Evolutionary conservation across 2,113 vertebrate genomes (phyloP).

Genomic region (Dunckerocampus dactyliophorus): DNA sequence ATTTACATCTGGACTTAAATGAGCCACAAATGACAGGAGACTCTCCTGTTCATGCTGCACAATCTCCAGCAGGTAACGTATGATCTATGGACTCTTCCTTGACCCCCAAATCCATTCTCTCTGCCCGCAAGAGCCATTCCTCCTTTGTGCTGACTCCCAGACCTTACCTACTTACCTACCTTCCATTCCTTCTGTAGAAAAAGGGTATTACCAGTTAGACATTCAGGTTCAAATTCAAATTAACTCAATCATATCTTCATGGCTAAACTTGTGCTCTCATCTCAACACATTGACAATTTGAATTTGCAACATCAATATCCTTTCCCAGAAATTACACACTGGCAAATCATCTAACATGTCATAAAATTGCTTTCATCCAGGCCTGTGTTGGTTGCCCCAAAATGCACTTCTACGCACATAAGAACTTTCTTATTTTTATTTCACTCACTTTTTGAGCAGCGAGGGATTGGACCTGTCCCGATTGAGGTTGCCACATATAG

Average conservation of each 20-base stretch:
- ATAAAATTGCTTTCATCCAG: slow-evolving; percentile 40
- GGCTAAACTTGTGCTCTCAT: slow-evolving; percentile 22
- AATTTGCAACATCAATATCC: slow-evolving; percentile 52
- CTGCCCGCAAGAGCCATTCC: slow-evolving; percentile 36
- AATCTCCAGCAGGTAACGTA: slow-evolving; percentile 98
- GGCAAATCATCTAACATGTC: slow-evolving; percentile 6
- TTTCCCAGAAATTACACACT: slow-evolving; percentile 26
- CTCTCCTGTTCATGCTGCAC: slow-evolving; percentile 78
- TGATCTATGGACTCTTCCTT: slow-evolving; percentile 71
- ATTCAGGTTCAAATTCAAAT: slow-evolving; percentile 51
- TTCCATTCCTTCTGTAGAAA: slow-evolving; percentile 30
- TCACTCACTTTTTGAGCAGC: slow-evolving; percentile 32
- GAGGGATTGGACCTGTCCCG: slow-evolving; percentile 16
- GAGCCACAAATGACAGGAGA: slow-evolving; percentile 80
- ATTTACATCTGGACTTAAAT: slow-evolving; percentile 80
- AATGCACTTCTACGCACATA: slow-evolving; percentile 73
- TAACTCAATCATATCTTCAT: slow-evolving; percentile 19
- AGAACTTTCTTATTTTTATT: slow-evolving; percentile 48
- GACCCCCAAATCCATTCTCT: slow-evolving; percentile 40
- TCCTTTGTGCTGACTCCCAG: slow-evolving; percentile 25
- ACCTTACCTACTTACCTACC: slow-evolving; percentile 17
- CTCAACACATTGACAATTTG: slow-evolving; percentile 36
- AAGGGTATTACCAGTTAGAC: slow-evolving; percentile 44
- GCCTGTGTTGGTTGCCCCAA: slow-evolving; percentile 47
- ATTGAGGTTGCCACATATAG: slow-evolving; percentile 14